These are phyloP conservation scores for Maylandia zebra DNA, from an alignment of 2,113 vertebrate genomes.

Conservation along the genomic window DNA sequence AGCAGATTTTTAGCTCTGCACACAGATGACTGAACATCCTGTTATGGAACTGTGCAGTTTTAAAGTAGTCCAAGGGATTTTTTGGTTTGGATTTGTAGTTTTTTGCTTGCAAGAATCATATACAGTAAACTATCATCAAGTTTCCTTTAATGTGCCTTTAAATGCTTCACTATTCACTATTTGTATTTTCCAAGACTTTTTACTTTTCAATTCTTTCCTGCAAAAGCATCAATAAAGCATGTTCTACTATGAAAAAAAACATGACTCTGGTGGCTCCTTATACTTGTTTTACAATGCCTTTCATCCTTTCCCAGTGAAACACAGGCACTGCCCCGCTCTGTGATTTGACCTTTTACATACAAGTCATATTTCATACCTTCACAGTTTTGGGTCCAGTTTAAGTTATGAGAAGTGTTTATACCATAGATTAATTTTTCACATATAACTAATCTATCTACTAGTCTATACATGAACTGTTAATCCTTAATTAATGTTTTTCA, in stretches of 20 bases:
- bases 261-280: background rate
- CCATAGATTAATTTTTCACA: background rate
- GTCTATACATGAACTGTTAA: background rate
- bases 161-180: background rate
- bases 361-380: background rate
- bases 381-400: background rate
- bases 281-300: background rate
- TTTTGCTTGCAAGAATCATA: background rate
- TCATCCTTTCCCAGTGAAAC: background rate
- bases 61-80: background rate
- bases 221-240: constrained; percentile 26
- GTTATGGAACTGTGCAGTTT: background rate
- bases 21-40: background rate
- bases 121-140: background rate
- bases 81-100: background rate
- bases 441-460: background rate
- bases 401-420: background rate
- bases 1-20: background rate
- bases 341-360: background rate
- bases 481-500: background rate
- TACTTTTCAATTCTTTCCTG: constrained; percentile 3
- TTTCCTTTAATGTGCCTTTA: background rate
- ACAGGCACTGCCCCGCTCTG: background rate
- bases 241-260: background rate
- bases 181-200: constrained; percentile 41